Conservation (phyloP, 2,888 invertebrate genomes). For the Nasonovia ribisnigri region DNA sequence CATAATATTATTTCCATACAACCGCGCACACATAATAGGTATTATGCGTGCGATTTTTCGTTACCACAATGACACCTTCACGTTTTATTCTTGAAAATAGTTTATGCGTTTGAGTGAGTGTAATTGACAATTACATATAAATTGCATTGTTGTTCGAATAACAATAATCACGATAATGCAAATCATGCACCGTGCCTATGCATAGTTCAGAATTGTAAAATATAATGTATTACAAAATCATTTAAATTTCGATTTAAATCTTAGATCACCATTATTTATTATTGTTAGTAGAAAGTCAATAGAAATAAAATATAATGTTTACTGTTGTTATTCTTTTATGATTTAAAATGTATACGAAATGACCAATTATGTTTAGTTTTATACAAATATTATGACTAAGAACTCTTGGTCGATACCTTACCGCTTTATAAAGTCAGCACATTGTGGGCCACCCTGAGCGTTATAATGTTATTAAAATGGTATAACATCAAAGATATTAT, state of each 20-base stretch:
- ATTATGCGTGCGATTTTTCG: neutral
- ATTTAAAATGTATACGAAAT: neutral
- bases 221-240: neutral
- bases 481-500: neutral
- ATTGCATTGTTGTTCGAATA: neutral
- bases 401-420: neutral
- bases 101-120: conserved; percentile 39
- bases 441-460: conserved; percentile 12
- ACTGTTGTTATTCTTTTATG: neutral
- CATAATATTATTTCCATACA: neutral
- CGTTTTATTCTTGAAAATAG: conserved; percentile 6
- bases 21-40: too few relatives aligned
- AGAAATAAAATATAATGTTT: neutral
- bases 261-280: conserved; percentile 14
- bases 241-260: conserved; percentile 3
- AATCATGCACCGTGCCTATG: neutral
- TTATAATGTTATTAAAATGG: neutral
- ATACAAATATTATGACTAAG: neutral
- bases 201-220: neutral
- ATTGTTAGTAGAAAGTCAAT: neutral
- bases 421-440: neutral
- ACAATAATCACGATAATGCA: conserved; percentile 19
- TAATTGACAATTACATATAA: conserved; percentile 26
- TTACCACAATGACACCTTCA: conserved; percentile 27
- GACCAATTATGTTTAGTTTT: neutral